Evolutionary conservation across 2,888 invertebrate species (phyloP).

Genomic region (Cephus pygmeus): DNA sequence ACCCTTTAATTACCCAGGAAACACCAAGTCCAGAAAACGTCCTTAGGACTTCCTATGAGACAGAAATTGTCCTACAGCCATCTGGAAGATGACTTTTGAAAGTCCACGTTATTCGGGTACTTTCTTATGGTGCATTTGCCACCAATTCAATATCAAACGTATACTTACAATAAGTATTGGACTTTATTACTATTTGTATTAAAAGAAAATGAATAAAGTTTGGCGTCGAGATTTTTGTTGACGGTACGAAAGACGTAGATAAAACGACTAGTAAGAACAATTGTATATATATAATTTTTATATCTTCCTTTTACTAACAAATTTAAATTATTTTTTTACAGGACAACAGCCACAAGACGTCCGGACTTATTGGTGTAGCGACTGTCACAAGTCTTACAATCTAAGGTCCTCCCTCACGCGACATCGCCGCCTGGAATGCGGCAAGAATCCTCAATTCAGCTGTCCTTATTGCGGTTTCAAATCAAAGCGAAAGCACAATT

Average conservation of each 20-base stretch:
- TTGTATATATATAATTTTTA: not conserved
- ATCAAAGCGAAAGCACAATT: conserved; percentile 23
- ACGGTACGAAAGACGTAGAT: not conserved
- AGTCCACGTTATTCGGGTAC: not conserved
- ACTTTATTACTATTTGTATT: not conserved
- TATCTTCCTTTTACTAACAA: not conserved
- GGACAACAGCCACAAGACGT: not conserved
- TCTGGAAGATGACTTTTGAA: not conserved
- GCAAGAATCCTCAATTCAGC: conserved; percentile 29
- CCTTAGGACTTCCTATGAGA: not conserved
- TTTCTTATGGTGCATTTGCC: not conserved
- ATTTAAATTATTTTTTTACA: not conserved
- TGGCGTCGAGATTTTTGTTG: not conserved
- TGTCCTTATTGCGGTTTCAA: conserved; percentile 28
- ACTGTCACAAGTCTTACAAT: conserved; percentile 47
- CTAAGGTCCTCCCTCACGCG: conserved; percentile 44
- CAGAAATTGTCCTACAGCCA: not conserved
- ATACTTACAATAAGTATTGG: not conserved
- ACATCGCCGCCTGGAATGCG: conserved; percentile 49
- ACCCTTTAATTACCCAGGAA: too few relatives aligned
- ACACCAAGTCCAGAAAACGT: too few relatives aligned
- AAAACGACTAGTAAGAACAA: not conserved
- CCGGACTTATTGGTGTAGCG: conserved; percentile 27
- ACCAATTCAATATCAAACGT: not conserved
- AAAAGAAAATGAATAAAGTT: not conserved